phyloP scores from a whole-genome alignment of 2,113 vertebrate species.

The Lophochroa leadbeateri region DNA sequence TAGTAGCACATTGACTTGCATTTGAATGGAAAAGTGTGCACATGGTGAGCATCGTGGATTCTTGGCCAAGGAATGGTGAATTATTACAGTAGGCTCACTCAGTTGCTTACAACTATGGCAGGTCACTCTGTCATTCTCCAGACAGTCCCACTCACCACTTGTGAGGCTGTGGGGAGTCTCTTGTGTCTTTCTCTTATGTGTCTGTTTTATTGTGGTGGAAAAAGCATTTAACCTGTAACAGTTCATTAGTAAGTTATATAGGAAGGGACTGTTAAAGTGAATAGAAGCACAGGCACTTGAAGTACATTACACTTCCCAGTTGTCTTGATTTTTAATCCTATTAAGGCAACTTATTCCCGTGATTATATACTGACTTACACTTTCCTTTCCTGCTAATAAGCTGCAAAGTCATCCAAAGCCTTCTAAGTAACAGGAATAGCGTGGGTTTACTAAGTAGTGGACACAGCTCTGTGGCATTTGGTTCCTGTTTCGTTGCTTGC shows the following conservation, averaged over 20 bases:
- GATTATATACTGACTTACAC: background rate
- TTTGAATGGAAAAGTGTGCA: background rate
- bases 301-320: background rate
- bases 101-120: background rate
- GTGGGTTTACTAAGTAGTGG: fast-evolving
- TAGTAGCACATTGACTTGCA: background rate
- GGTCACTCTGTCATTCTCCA: background rate
- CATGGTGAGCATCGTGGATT: fast-evolving
- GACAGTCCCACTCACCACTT: background rate
- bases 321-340: background rate
- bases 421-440: background rate
- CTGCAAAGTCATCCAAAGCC: background rate
- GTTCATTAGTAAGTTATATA: background rate
- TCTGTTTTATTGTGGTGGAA: background rate
- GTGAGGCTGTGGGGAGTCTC: background rate
- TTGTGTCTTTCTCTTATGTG: background rate
- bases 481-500: background rate
- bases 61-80: background rate
- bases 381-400: background rate
- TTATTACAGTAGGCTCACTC: background rate
- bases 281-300: background rate
- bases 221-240: background rate
- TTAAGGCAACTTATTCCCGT: background rate
- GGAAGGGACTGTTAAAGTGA: background rate
- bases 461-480: no score